Evolutionary conservation across 2,888 invertebrate species (phyloP).

Genomic region (Panzeria rudis): DNA sequence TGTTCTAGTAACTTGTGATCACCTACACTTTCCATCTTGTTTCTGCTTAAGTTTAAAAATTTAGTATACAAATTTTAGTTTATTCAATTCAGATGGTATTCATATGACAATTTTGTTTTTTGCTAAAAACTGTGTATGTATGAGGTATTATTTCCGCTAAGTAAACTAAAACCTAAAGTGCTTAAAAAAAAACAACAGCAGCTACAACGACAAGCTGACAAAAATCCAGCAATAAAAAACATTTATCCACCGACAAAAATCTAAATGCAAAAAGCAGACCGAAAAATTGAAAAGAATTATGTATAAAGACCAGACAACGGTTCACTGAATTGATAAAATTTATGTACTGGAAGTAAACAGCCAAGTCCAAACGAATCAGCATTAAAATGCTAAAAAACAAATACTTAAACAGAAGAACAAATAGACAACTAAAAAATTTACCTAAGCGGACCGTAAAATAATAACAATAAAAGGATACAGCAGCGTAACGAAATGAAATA

Average conservation of each 20-base stretch:
- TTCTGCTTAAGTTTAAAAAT: too few relatives aligned
- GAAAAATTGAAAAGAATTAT: slow-evolving; percentile 40
- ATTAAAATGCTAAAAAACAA: slow-evolving; percentile 56
- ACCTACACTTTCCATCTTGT: too few relatives aligned
- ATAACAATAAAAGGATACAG: slow-evolving; percentile 17
- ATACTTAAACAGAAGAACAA: neutral
- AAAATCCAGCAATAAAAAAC: slow-evolving; percentile 43
- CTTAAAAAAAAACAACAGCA: slow-evolving; percentile 17
- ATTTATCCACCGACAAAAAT: slow-evolving; percentile 45
- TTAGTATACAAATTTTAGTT: too few relatives aligned
- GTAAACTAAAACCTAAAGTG: slow-evolving; percentile 54
- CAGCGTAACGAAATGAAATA: slow-evolving; percentile 32
- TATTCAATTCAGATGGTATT: neutral
- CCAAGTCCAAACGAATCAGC: slow-evolving; percentile 70
- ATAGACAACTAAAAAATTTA: slow-evolving; percentile 50
- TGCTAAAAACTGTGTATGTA: slow-evolving; percentile 2
- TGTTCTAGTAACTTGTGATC: too few relatives aligned
- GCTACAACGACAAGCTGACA: slow-evolving; percentile 45
- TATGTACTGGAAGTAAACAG: slow-evolving; percentile 76
- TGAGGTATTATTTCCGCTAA: slow-evolving; percentile 58
- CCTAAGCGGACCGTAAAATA: slow-evolving; percentile 44
- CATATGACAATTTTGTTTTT: neutral
- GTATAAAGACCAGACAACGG: slow-evolving; percentile 66
- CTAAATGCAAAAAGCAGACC: neutral
- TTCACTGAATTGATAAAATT: slow-evolving; percentile 76